A percentile compares a stretch with the other conserved stretches of the same genome.
Conservation (phyloP, 2,888 invertebrate species). For the Trisateles emortualis region DNA sequence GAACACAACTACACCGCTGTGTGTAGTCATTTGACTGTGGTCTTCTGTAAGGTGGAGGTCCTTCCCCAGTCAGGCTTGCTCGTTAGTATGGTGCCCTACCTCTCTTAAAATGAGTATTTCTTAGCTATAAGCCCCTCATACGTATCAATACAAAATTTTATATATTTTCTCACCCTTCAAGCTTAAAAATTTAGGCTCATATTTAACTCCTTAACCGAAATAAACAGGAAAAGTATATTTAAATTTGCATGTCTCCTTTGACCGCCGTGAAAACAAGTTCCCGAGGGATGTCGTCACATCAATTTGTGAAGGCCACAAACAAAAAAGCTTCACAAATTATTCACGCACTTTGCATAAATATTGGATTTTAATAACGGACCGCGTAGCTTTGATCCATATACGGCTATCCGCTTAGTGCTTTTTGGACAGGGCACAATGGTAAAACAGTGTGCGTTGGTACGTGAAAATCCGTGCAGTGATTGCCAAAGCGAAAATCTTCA, state of each 20-base stretch:
- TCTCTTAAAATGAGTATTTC: no score
- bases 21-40: no score
- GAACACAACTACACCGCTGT: no score
- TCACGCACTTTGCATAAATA: slow-evolving; percentile 43
- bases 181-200: no score
- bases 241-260: slow-evolving; percentile 19
- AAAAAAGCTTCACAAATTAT: slow-evolving; percentile 39
- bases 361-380: slow-evolving; percentile 42
- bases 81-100: no score
- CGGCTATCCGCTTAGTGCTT: slow-evolving; percentile 46
- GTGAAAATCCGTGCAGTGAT: slow-evolving; percentile 45
- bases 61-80: no score
- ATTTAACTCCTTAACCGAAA: slow-evolving; percentile 15
- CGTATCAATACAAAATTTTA: no score
- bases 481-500: slow-evolving; percentile 37
- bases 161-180: no score
- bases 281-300: slow-evolving; percentile 12
- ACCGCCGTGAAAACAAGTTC: slow-evolving; percentile 19
- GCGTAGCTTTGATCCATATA: slow-evolving; percentile 47
- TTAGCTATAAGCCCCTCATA: neutral
- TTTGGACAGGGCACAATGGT: slow-evolving; percentile 46
- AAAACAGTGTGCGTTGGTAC: slow-evolving; percentile 44
- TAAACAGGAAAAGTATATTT: slow-evolving; percentile 7
- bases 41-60: no score
- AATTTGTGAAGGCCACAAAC: slow-evolving; percentile 23